Percentiles rank a stretch among this genome's conserved stretches.
Conservation (phyloP, 2,888 invertebrate genomes). For the Xanthorhoe spadicearia region DNA sequence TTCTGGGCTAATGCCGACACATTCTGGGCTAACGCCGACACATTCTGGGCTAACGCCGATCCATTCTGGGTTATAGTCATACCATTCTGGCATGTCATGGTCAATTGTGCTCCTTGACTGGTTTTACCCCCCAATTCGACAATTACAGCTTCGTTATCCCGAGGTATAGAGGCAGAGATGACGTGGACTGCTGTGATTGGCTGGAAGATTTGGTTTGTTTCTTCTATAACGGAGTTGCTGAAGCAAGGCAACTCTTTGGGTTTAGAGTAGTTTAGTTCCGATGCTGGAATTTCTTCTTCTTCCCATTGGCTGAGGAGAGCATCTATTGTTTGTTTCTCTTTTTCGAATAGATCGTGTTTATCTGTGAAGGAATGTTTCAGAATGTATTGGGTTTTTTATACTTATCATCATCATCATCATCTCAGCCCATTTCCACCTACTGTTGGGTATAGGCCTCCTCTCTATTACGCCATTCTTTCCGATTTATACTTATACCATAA, state of each 20-base stretch:
- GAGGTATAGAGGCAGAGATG: constrained; percentile 47
- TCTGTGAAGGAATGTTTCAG: constrained; percentile 52
- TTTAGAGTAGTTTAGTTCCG: constrained; percentile 56
- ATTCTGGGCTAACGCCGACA: constrained; percentile 28
- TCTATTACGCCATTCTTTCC: too few species aligned
- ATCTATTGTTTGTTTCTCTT: constrained; percentile 75
- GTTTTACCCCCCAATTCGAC: constrained; percentile 59
- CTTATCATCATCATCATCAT: too few species aligned
- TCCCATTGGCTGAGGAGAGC: constrained; percentile 79
- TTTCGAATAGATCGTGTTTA: constrained; percentile 73
- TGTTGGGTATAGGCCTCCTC: too few species aligned
- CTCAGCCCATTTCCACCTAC: too few species aligned
- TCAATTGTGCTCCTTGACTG: constrained; percentile 5
- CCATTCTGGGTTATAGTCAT: constrained; percentile 20
- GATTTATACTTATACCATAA: too few species aligned
- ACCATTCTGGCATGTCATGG: constrained; percentile 15
- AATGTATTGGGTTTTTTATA: too few species aligned
- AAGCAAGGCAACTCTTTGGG: constrained; percentile 68
- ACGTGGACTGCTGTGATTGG: constrained; percentile 71
- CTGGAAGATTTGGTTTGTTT: constrained; percentile 70
- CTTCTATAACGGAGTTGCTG: constrained; percentile 72
- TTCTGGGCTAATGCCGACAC: constrained; percentile 16
- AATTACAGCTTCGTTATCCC: constrained; percentile 62
- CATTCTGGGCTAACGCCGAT: constrained; percentile 20
- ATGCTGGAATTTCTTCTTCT: constrained; percentile 74